Evolutionary conservation across 2,797 vertebrate genomes (phyloP), one percentile per base, ranked within the genome.

Genomic region (Lophius americanus): DNA sequence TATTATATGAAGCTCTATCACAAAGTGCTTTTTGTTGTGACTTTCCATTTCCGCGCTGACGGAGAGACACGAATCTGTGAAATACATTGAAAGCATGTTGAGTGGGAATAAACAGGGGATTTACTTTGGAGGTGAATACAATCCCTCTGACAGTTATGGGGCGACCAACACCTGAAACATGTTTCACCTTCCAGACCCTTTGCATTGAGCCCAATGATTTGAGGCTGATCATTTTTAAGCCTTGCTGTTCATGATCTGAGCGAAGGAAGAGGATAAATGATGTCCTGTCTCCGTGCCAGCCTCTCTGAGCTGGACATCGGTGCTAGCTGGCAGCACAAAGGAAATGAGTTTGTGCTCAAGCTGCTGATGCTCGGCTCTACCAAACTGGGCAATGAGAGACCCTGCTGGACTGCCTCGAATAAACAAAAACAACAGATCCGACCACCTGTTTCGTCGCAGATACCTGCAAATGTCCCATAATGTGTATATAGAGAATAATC

Each of bases 281-380:
- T 64, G 3, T 79, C 56, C 57, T 78, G 64, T 85, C 75, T 51
- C 68, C 38, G 13, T 77, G 86, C 81, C 85, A 84, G 73, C 58
- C 73, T 78, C 77, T 77, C 73, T 80, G 64, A 76, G 71, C 79
- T 47, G 49, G 74, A 75, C 75, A 73, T 61, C 73, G 75, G 80
- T 78, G 75, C 70, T 75, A 66, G 73, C 73, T 85, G 82, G 78
- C 85, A 89, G 90, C n/a, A 65, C 83, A 89, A 88, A 61, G 84
- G 88, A 86, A 90, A 92, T 82, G 0, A 79, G 88, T 81, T 73
- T 64, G 81, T 92, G 88, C 87, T 81, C 79, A 73, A 88, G 85
- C 79, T 89, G 84, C 87, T 88, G 87, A 92, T 91, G 75, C 82
- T 78, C 67, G 47, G 68, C 64, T 70, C 79, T 71, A 78, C 84